Evolutionary conservation across 2,888 invertebrate genomes (phyloP), one percentile per base, ranked within the genome.

Genomic region (Coleophora deauratella): DNA sequence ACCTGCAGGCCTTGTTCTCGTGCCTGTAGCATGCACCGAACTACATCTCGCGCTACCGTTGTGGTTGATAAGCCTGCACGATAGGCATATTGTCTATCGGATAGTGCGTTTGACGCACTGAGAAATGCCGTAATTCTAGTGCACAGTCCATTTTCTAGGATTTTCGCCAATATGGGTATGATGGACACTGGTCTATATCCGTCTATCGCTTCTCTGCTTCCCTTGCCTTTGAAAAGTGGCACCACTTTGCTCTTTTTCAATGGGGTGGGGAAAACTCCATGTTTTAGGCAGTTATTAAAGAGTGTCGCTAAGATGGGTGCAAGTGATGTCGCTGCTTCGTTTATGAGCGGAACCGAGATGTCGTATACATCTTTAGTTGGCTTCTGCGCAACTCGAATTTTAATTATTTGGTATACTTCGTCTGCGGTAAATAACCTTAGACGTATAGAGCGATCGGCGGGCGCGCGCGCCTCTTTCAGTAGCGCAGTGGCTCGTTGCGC

Each of bases 161-260:
- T 27, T 27, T 42, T 42, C 9, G 42, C 42, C 9, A 34, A 9
- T 2, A 27, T 32, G 1, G 38, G 42, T 31, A 42, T 35, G 4
- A 40, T 36, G 6, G 42, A 35, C 2, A 37, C 30, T 1, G 41
- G 41, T 30, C 41, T 37, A 9, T 41, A 37, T 3, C 31, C 8
- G n/a, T 42, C 38, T 7, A 38, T 31, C 11, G 31, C 32, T n/a
- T 38, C 38, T 32, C 13, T 35, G 6, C 21, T 35, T 7, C 42
- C 42, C 12, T 42, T 42, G 12, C 35, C 38, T 14, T 42, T 42
- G n/a, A 27, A 42, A 2, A 38, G 21, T 2, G 42, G 42, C 1
- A 35, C 31, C n/a, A 42, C 30, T 14, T 35, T 42, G n/a, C 35
- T 36, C 11, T 31, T n/a, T 21, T 38, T 38, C 2, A 33, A 9